phyloP scores from a whole-genome alignment of 2,113 vertebrate species.

The Lasiurus cinereus region DNA sequence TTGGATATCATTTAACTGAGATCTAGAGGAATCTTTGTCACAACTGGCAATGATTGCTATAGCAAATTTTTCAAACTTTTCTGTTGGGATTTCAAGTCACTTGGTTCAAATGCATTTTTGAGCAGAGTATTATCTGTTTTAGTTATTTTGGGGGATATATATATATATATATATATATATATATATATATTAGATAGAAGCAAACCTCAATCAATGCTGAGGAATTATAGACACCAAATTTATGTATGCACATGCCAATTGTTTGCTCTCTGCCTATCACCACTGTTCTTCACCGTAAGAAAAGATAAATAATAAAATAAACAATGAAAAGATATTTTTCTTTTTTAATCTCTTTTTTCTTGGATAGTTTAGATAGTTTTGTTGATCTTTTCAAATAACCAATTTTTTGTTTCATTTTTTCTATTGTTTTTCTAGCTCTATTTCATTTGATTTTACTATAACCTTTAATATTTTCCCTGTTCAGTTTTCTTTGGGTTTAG shows the following conservation, averaged over 20 bases:
- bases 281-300: neutral
- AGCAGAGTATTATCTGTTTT: conserved; percentile 20
- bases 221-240: neutral
- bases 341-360: neutral
- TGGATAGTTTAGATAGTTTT: neutral
- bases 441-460: neutral
- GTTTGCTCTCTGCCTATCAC: neutral
- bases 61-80: neutral
- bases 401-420: neutral
- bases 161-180: neutral
- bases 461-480: neutral
- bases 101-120: conserved; percentile 32
- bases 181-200: neutral
- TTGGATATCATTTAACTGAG: neutral
- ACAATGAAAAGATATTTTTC: neutral
- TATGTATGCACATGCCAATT: neutral
- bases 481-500: neutral
- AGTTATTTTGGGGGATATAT: neutral
- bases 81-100: neutral
- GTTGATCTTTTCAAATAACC: neutral
- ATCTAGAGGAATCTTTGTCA: neutral
- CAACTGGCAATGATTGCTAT: neutral
- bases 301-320: conserved; percentile 16
- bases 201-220: neutral
- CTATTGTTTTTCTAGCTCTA: neutral